phyloP scores from a whole-genome alignment of 2,113 vertebrate species.

The Amphilophus citrinellus region DNA sequence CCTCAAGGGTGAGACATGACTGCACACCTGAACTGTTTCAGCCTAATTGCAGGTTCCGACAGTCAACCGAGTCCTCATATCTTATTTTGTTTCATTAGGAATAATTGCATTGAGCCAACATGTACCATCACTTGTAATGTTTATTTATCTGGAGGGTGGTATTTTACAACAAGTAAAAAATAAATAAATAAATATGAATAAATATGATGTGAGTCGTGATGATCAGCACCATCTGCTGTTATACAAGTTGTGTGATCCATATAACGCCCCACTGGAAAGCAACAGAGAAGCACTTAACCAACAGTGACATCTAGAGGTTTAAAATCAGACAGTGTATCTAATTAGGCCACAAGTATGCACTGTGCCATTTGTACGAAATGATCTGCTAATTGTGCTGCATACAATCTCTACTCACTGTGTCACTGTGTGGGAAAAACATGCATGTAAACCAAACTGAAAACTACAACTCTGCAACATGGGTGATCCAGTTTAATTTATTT shows the following conservation, averaged over 20 bases:
- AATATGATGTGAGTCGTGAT: conserved; percentile 54
- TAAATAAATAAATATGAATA: conserved; percentile 25
- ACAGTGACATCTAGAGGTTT: conserved; percentile 77
- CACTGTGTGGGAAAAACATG: neutral
- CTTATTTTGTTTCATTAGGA: conserved; percentile 66
- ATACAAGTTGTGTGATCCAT: conserved; percentile 45
- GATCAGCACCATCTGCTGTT: conserved; percentile 69
- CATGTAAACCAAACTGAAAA: conserved; percentile 16
- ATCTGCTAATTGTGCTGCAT: conserved; percentile 6
- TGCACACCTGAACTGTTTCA: conserved; percentile 52
- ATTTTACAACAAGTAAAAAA: conserved; percentile 62
- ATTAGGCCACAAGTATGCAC: neutral
- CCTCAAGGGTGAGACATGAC: conserved; percentile 52
- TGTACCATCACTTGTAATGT: conserved; percentile 54
- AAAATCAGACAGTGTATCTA: neutral
- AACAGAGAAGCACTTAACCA: conserved; percentile 40
- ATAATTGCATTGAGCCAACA: conserved; percentile 70
- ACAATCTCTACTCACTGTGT: neutral
- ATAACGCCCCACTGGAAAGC: neutral
- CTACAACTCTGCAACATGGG: conserved; percentile 37
- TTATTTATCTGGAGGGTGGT: conserved; percentile 67
- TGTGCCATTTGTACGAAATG: neutral
- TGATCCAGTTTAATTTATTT: conserved; percentile 61
- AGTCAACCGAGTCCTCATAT: conserved; percentile 57
- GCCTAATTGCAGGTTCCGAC: conserved; percentile 59